Evolutionary conservation across 2,797 vertebrate genomes (phyloP), one percentile per base, ranked within the genome.

Genomic region (Mionectes olivaceus): DNA sequence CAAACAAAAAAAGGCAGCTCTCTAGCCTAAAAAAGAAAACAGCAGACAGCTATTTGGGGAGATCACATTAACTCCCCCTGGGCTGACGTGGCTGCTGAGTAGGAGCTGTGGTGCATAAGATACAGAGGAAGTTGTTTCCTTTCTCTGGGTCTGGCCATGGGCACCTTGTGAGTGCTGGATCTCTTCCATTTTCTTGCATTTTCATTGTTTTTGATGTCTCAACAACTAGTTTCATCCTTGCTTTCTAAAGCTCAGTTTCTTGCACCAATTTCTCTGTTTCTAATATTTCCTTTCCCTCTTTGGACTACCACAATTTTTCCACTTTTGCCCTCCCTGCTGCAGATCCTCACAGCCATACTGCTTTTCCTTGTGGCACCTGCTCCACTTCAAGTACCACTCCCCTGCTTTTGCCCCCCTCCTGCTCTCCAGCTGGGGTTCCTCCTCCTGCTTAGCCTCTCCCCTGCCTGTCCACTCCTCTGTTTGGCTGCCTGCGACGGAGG

Each of bases 261-360:
- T 0, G 1, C 46, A 57, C 23, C 5, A 1, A 3, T 85, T 81
- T 91, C 17, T 77, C 11, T 35, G 35, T 55, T 65, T 71, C 49
- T 64, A 13, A 2, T 50, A 55, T 13, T 65, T 56, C 16, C 13
- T 50, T 76, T 67, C 9, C 47, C 73, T 50, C 28, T 61, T 85
- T 69, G 32, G 23, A 50, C 28, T 11, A 7, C 41, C 0, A 0
- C 52, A 21, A 2, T 55, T 55, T 55, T 7, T 22, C 53, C 25
- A 44, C 22, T 67, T 85, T 50, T 81, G 23, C 46, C 19, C 21
- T 79, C 27, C 30, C n/a, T 47, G 22, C 50, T 1, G 2, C 71
- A 89, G 60, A 57, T 55, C 24, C 53, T 85, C 35, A 50, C 13
- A 49, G 52, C 7, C 22, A 41, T n/a, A 24, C 83, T 5, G 2